These are phyloP conservation scores for Elaphurus davidianus DNA, from an alignment of 2,113 vertebrate genomes.

Conservation along the genomic window DNA sequence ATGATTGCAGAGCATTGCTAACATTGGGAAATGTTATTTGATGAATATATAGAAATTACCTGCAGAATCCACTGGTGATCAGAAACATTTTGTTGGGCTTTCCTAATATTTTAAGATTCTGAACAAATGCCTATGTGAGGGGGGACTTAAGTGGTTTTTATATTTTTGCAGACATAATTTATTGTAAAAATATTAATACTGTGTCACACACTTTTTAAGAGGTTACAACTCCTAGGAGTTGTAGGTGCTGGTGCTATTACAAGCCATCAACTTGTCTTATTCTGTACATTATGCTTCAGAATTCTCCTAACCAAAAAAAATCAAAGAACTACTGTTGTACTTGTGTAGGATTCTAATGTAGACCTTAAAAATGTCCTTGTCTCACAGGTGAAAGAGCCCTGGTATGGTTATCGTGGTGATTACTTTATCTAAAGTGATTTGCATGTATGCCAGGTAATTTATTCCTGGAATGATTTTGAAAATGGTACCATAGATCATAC, in stretches of 20 bases:
- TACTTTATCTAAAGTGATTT: neutral
- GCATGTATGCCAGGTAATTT: neutral
- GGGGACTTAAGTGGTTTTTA: neutral
- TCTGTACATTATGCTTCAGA: neutral
- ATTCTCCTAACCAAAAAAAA: neutral
- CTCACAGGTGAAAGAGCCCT: neutral
- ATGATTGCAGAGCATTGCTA: constrained; percentile 19
- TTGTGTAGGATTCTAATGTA: neutral
- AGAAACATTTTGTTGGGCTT: neutral
- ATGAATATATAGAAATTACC: constrained; percentile 32
- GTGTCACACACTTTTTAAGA: neutral
- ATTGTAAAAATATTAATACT: neutral
- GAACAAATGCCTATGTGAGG: neutral
- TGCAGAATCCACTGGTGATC: neutral
- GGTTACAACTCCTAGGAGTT: neutral
- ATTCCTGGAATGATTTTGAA: constrained; percentile 12
- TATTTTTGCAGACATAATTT: neutral
- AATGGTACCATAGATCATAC: neutral
- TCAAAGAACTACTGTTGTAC: neutral
- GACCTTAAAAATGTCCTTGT: neutral
- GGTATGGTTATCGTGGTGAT: neutral
- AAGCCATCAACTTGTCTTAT: neutral
- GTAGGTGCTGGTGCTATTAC: neutral
- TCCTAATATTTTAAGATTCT: constrained; percentile 10
- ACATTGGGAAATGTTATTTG: neutral